Conservation (phyloP, 2,113 vertebrate genomes). For the Bothrops jararaca region DNA sequence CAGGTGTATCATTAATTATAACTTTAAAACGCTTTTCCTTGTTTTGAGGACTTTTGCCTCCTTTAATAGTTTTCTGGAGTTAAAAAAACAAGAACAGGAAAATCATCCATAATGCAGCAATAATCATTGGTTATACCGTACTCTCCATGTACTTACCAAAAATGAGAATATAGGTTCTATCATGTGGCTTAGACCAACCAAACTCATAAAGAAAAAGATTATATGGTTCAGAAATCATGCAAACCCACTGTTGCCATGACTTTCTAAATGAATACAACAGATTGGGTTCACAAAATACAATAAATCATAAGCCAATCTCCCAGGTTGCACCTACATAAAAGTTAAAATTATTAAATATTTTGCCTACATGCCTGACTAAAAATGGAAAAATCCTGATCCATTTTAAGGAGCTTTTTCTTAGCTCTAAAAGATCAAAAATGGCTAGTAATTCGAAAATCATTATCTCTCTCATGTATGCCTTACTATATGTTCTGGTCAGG, state of each 20-base stretch:
- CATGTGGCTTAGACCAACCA: neutral
- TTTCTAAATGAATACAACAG: neutral
- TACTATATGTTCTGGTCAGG: neutral
- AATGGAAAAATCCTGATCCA: neutral
- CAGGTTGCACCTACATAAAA: neutral
- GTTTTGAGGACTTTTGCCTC: constrained; percentile 75
- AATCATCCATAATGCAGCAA: constrained; percentile 6
- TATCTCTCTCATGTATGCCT: neutral
- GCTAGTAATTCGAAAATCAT: neutral
- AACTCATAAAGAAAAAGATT: neutral
- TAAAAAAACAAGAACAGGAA: neutral
- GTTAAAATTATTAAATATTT: neutral
- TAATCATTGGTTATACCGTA: neutral
- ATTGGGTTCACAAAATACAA: neutral
- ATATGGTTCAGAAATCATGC: neutral
- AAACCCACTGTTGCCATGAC: neutral
- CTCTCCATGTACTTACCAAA: neutral
- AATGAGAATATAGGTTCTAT: neutral
- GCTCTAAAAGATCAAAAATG: neutral
- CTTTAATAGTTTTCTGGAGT: constrained; percentile 60
- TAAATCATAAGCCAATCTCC: neutral
- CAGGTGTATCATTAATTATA: constrained; percentile 62
- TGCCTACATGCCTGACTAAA: neutral
- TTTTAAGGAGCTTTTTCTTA: neutral
- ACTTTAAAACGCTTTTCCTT: constrained; percentile 75